Evolutionary conservation across 2,797 vertebrate genomes (phyloP), one percentile per base, ranked within the genome.

Genomic region (Mormyrops boulengeri): DNA sequence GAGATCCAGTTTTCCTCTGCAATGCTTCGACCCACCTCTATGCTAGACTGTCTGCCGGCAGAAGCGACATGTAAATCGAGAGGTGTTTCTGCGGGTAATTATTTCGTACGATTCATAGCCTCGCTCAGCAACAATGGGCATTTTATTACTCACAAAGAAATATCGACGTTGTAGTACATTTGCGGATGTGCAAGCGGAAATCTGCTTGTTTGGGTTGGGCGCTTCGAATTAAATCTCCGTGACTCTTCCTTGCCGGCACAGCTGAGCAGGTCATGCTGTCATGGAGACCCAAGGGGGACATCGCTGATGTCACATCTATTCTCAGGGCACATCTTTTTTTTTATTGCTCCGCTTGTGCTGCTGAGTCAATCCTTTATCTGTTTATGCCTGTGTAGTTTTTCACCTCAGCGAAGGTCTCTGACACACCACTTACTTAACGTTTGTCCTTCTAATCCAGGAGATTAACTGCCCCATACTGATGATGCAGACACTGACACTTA

Each of bases 91-190:
- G 11, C 12, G 66, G 30, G 66, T 73, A 73, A 73, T 73, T 73
- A 73, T 73, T 73, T 14, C 0, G 66, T 34, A 73, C 30, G 66
- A 73, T 73, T 22, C 82, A 85, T 30, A 30, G 34, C 12, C 85
- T 41, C 17, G 34, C 49, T 38, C 41, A 26, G 57, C 44, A 88
- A 50, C 60, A 49, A 22, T 8, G 60, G n/a, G n/a, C 44, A 88
- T 38, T 88, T 73, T 41, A 88, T 73, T 53, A 69, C 66, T 77
- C 88, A 73, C 41, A 30, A 30, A 22, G 12, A 88, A 69, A 69
- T 22, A 50, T 22, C 44, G 44, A 52, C 30, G 62, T 88, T 52
- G 47, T 53, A 26, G 22, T 50, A 22, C n/a, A 66, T 17, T 49
- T 26, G 88, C 86, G 38, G 47, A 17, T 11, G 50, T 14, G 38